Base-by-base conservation (phyloP, 2,113 vertebrate genomes). In the Oryzias woworae region DNA sequence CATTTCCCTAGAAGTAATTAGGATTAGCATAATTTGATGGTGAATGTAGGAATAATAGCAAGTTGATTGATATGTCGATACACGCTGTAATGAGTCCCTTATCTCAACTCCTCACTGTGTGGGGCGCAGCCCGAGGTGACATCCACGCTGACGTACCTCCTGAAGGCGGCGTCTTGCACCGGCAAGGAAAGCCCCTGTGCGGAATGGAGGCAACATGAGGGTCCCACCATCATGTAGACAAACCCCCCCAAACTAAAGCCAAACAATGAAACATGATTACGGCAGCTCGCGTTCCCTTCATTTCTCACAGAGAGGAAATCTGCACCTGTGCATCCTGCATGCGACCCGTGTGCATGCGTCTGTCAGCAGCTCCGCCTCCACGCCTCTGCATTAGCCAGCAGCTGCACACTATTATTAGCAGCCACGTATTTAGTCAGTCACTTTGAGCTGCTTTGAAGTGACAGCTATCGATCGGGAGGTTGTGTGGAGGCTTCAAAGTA, bases 21-120 rank as follows among this genome's bases (percentile, higher is more conserved):
- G 81, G 88, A 88, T 88, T 89, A 81, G 85, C 89, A 91, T 91
- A 89, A 89, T 89, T 84, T 85, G 85, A 83, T 63, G 44, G 80
- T 42, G 71, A 82, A 71, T 77, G 82, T 80, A 87, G 81, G 83
- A 85, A 81, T 85, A 88, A 88, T 78, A 83, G 70, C 71, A 74
- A 69, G 72, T 74, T 86, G 86, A 90, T 87, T 89, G 87, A 90
- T 90, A 75, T n/a, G 76, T 89, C n/a, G 76, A 87, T 85, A 81
- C 73, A 48, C 53, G 20, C 53, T 71, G 75, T 88, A 87, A 90
- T 87, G 80, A 87, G 58, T 78, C 73, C 71, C 80, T 83, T 88
- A 89, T 87, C 86, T 85, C 59, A 26, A 14, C 69, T 69, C 77
- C 60, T 66, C 74, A 56, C 67, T 86, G 78, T 82, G 65, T 68